Percentiles rank a stretch among this genome's conserved stretches.
Evolutionary conservation across 1,140 invertebrate species (phyloP).

Genomic region (Caenorhabditis inopinata): DNA sequence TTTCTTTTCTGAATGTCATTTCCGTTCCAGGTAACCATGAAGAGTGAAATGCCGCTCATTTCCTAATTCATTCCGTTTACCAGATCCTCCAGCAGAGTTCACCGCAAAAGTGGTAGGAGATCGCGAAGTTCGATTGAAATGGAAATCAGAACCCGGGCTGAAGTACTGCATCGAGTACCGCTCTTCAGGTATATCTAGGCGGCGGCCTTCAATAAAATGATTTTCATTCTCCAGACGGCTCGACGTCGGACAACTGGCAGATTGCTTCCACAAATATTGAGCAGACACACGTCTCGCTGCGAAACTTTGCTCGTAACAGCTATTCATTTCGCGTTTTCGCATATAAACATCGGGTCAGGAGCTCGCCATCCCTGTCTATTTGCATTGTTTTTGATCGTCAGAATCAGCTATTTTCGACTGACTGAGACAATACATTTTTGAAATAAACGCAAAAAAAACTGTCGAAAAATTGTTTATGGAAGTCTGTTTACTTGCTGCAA

Average conservation of each 20-base stretch:
- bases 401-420: too few relatives aligned
- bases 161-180: slow-evolving; percentile 9
- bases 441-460: neutral
- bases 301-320: neutral
- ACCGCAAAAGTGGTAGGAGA: neutral
- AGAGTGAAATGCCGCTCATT: neutral
- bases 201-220: too few relatives aligned
- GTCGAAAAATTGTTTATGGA: neutral
- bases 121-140: slow-evolving; percentile 10
- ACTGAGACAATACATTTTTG: too few relatives aligned
- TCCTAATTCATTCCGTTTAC: neutral
- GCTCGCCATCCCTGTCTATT: neutral
- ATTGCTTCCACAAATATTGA: slow-evolving; percentile 12
- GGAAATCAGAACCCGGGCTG: neutral
- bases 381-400: neutral
- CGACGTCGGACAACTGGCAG: neutral
- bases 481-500: too few relatives aligned
- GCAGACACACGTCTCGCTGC: neutral
- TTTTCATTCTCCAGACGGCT: neutral
- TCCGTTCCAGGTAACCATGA: slow-evolving; percentile 10
- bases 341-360: slow-evolving; percentile 20
- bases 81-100: slow-evolving; percentile 4
- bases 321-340: slow-evolving; percentile 17
- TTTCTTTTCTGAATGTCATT: slow-evolving; percentile 24
- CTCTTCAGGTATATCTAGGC: neutral